Base-by-base conservation (phyloP, 2,113 vertebrate species). In the Podarcis cretensis region DNA sequence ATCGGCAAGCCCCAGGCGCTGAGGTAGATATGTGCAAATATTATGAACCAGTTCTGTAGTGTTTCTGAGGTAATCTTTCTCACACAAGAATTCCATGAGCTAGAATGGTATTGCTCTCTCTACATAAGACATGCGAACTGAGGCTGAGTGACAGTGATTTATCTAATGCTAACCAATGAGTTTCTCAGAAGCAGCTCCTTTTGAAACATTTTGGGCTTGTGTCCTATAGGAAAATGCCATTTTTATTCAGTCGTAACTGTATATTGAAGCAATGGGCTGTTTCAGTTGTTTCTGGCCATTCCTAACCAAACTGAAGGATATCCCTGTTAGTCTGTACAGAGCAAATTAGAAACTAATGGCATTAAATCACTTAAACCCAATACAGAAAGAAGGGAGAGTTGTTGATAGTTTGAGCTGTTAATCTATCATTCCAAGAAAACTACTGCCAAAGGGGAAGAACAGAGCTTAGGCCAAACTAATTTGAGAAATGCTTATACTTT, bases 341-440 rank as follows among this genome's bases (percentile, higher is more conserved):
- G 89, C 95, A 92, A 82, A 95, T 95, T 96, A 93, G 92, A 91
- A 97, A 95, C 95, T 91, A 95, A 96, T 95, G 95, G 92, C 75
- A 79, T 66, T 91, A 84, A 95, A 95, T 95, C 86, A 77, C 84
- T 95, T 92, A 95, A 96, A 96, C 93, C 89, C 91, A 90, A 83
- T 91, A 35, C 81, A 12, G 91, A 6, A 84, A 71, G 10, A 25
- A 65, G 81, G 21, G 66, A 81, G 32, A 86, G 27, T 91, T 91
- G 95, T 91, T 93, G 94, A 92, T 95, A 83, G 94, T 83, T 66
- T 63, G 90, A 93, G 93, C 25, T 95, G 93, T 96, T 96, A 87
- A 96, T 97, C 95, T 95, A 91, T 95, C 95, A 93, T 92, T 94
- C 25, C 87, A 89, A 95, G 93, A 78, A 92, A 94, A 12, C 83